Percentiles rank a stretch among this genome's conserved stretches.
These are phyloP conservation scores for Leptopterna dolabrata DNA, from an alignment of 2,888 invertebrate genomes.

Conservation along the genomic window DNA sequence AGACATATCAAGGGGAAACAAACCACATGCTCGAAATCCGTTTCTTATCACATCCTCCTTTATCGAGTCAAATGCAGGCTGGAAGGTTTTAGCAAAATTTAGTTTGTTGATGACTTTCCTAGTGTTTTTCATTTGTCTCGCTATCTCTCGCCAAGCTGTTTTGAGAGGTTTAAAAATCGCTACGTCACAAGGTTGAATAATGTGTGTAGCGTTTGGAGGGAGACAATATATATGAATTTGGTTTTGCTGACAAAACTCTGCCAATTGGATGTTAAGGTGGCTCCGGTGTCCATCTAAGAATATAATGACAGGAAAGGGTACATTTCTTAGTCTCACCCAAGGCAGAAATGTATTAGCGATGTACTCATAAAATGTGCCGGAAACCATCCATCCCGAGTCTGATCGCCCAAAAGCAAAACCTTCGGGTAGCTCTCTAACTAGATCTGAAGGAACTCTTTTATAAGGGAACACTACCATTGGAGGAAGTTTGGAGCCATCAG, in stretches of 20 bases:
- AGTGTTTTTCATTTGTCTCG: not conserved
- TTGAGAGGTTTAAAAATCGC: slow-evolving; percentile 54
- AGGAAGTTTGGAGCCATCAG: no score
- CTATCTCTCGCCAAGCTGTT: not conserved
- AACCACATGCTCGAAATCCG: slow-evolving; percentile 21
- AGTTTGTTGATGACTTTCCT: not conserved
- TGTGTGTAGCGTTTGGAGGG: slow-evolving; percentile 63
- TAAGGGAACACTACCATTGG: no score
- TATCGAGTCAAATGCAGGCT: slow-evolving; percentile 1
- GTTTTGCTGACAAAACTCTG: not conserved
- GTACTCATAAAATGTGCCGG: not conserved
- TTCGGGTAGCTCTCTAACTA: not conserved
- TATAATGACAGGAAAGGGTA: not conserved
- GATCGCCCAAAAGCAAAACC: not conserved
- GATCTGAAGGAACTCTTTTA: not conserved
- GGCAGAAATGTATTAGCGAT: not conserved
- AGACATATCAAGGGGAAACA: no score
- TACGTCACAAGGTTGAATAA: slow-evolving; percentile 65
- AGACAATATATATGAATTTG: slow-evolving; percentile 61
- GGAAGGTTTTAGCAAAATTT: slow-evolving; percentile 6
- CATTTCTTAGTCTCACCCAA: not conserved
- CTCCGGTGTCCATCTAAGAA: slow-evolving; percentile 10
- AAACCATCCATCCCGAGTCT: slow-evolving; percentile 8
- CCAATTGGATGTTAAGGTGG: not conserved
- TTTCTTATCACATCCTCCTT: not conserved